Base-by-base conservation (phyloP, 2,888 invertebrate genomes). In the Agrilus biguttatus region DNA sequence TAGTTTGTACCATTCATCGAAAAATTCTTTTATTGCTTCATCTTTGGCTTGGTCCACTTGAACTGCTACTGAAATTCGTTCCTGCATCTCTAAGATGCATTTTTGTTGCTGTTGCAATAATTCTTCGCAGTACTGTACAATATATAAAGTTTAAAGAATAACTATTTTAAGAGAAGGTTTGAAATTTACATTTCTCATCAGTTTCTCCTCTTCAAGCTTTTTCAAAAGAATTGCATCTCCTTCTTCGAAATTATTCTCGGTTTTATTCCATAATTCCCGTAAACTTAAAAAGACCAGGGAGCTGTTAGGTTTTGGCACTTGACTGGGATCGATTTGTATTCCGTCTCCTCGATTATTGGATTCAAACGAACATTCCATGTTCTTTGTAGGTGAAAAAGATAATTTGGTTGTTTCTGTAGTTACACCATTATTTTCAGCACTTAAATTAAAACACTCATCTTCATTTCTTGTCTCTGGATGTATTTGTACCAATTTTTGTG, bases 21-120 rank as follows among this genome's bases (percentile, higher is more conserved):
- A 74, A 36, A 83, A 72, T 53, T 77, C 78, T 4, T 67, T 56
- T 42, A 88, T 76, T 0, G 82, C 78, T 1, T 69, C 63, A 53
- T 86, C 86, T 58, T 88, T 88, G 0, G 79, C 73, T 43, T 77
- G 74, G 60, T 88, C 87, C 0, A 87, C 80, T 60, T 78, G 75
- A 5, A 86, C 61, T 1, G 87, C 87, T 1, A 87, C 84, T 0
- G 86, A 82, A 23, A 88, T 60, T 53, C 80, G 80, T 59, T 88
- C 83, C 59, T 87, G 83, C 52, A 83, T 78, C 51, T 87, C 85
- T 21, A 87, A 64, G 40, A 82, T 64, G 50, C 78, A 78, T 51
- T 74, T 74, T 58, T 88, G 87, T 2, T 87, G 63, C 40, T 80
- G 74, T 54, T 81, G 79, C 40, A 88, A 83, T 53, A 82, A 69